Evolutionary conservation across 2,113 vertebrate genomes (phyloP).

Genomic region (Microcebus murinus): DNA sequence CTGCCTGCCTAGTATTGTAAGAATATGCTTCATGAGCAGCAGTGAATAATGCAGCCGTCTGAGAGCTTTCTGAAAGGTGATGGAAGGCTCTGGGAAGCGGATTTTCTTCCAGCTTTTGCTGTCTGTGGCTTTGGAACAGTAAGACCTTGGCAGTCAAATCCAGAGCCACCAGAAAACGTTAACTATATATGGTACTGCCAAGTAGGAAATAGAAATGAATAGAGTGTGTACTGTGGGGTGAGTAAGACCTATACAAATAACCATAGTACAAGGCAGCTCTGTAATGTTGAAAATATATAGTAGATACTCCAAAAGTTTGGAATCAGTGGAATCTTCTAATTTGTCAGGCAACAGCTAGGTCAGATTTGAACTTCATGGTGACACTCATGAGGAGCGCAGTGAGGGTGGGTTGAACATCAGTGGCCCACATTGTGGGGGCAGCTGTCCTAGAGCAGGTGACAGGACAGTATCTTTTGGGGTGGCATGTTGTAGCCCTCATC

Average conservation of each 20-base stretch:
- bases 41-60: fast-evolving
- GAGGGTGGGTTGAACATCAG: not conserved
- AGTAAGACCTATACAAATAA: fast-evolving
- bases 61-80: not conserved
- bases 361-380: too few species aligned
- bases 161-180: fast-evolving
- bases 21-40: not conserved
- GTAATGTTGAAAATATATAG: fast-evolving
- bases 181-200: fast-evolving
- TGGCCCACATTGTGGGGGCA: fast-evolving
- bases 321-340: not conserved
- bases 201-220: fast-evolving
- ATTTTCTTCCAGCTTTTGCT: not conserved
- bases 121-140: not conserved
- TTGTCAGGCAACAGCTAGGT: not conserved
- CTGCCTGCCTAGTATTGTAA: fast-evolving
- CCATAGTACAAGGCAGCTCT: fast-evolving
- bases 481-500: not conserved
- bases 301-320: fast-evolving
- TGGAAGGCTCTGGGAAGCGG: not conserved
- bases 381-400: fast-evolving
- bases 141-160: not conserved
- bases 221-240: fast-evolving
- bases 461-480: not conserved
- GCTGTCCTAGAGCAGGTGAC: fast-evolving